A percentile compares a stretch with the other conserved stretches of the same genome.
These are phyloP conservation scores for Noturus placidus DNA, from an alignment of 2,113 vertebrate species.

Conservation along the genomic window DNA sequence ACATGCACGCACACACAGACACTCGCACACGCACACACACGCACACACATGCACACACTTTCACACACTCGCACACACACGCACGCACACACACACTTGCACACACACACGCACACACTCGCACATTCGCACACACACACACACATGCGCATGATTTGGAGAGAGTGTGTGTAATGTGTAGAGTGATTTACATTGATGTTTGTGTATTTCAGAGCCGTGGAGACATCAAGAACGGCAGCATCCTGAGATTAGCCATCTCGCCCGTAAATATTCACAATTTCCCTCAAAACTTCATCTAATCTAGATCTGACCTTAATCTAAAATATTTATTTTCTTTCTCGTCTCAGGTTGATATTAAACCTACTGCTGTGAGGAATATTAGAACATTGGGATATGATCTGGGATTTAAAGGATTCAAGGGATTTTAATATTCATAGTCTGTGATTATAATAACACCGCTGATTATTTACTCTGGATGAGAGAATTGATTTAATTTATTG, in stretches of 20 bases:
- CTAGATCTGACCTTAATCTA: neutral
- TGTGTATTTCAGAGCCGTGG: constrained; percentile 82
- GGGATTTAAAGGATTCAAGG: neutral
- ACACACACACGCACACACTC: neutral
- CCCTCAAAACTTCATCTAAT: neutral
- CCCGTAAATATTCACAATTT: constrained; percentile 74
- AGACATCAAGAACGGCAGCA: constrained; percentile 97
- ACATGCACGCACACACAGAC: neutral
- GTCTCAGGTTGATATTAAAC: neutral
- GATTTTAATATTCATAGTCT: neutral
- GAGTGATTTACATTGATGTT: too few species aligned
- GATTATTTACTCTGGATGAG: neutral
- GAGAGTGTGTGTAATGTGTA: neutral
- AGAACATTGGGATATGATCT: neutral
- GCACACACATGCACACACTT: too few species aligned
- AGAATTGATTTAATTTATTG: too few species aligned
- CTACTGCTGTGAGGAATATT: neutral
- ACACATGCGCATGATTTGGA: constrained; percentile 30
- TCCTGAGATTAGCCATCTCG: constrained; percentile 92
- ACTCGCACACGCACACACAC: constrained; percentile 48
- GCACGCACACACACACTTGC: constrained; percentile 36
- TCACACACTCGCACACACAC: too few species aligned
- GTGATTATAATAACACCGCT: neutral
- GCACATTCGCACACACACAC: too few species aligned
- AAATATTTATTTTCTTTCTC: neutral